These are phyloP conservation scores for Tinamus major DNA, from an alignment of 2,797 vertebrate species.

Conservation along the genomic window DNA sequence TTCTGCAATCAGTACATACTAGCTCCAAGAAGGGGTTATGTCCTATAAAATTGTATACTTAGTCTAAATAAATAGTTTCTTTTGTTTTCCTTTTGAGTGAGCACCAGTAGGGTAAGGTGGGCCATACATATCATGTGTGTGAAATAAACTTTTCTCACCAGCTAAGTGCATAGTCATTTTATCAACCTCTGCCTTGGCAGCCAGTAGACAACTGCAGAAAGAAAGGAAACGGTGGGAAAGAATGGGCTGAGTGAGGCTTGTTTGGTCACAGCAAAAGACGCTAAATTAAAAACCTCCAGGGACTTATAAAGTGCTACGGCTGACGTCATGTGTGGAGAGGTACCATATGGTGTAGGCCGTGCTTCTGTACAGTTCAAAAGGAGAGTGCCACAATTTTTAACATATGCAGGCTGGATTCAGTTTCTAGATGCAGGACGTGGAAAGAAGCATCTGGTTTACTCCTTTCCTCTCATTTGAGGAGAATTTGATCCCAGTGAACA, in stretches of 20 bases:
- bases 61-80: neutral
- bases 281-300: fast-evolving
- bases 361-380: neutral
- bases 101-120: neutral
- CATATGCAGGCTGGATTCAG: neutral
- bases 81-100: neutral
- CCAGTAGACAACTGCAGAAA: neutral
- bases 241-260: neutral
- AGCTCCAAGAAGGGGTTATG: neutral
- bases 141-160: neutral
- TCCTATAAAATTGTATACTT: neutral
- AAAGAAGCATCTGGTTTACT: neutral
- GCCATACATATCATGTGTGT: neutral
- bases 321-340: neutral
- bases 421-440: neutral
- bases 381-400: neutral
- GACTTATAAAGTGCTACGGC: neutral
- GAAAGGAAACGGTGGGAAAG: neutral
- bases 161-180: neutral
- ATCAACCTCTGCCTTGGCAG: neutral
- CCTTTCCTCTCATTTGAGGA: neutral
- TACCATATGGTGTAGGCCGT: neutral
- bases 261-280: neutral
- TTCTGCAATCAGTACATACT: neutral
- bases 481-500: neutral